Conservation (phyloP, 2,113 vertebrate species). For the Castor canadensis region DNA sequence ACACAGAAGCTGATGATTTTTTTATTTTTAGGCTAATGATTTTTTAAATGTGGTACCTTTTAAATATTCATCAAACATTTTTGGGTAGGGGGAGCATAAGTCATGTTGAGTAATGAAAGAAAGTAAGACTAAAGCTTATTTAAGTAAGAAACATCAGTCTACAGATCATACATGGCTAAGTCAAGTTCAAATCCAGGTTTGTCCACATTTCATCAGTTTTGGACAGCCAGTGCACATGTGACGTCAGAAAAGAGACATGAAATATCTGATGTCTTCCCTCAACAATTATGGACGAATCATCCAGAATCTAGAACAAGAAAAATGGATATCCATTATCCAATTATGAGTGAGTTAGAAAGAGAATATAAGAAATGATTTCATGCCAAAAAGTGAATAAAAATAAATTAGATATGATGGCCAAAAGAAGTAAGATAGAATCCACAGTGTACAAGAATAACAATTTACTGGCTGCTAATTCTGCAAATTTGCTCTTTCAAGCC, state of each 20-base stretch:
- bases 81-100: not conserved
- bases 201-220: not conserved
- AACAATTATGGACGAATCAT: not conserved
- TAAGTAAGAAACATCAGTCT: not conserved
- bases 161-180: not conserved
- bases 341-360: not conserved
- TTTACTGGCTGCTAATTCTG: not conserved
- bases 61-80: not conserved
- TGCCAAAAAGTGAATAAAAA: conserved; percentile 39
- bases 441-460: not conserved
- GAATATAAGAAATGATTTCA: not conserved
- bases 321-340: not conserved
- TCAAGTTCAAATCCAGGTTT: not conserved
- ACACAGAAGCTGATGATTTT: no score
- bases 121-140: not conserved
- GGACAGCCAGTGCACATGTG: not conserved
- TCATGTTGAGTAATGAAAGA: not conserved
- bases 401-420: not conserved
- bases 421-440: not conserved
- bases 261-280: not conserved
- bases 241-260: not conserved
- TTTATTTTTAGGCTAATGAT: not conserved
- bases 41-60: not conserved
- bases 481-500: not conserved
- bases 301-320: not conserved